These are phyloP conservation scores for Scaptomyza pallida DNA, from an alignment of 1,140 invertebrate genomes.

Conservation along the genomic window DNA sequence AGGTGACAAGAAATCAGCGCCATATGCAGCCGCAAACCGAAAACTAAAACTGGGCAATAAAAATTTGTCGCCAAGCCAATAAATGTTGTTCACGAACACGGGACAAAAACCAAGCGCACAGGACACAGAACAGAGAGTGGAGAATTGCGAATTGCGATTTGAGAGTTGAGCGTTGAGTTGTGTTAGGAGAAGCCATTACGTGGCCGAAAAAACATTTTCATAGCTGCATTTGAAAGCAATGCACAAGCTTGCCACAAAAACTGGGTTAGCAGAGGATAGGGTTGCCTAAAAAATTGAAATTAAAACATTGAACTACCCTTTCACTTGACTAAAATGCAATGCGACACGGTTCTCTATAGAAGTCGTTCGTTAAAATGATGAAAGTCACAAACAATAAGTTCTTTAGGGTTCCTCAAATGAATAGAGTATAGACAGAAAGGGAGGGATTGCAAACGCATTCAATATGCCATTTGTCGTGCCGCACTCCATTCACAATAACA, in stretches of 20 bases:
- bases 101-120: constrained; percentile 18
- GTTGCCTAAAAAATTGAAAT: constrained; percentile 81
- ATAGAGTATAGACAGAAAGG: not conserved
- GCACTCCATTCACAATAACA: not conserved
- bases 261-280: too few relatives aligned
- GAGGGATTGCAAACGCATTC: not conserved
- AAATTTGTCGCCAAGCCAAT: constrained; percentile 78
- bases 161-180: constrained; percentile 5
- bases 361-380: constrained; percentile 72
- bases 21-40: constrained; percentile 59
- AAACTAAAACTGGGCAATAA: constrained; percentile 70
- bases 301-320: constrained; percentile 71
- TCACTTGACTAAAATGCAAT: constrained; percentile 11
- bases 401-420: not conserved
- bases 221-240: constrained; percentile 57
- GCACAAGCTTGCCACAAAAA: constrained; percentile 53
- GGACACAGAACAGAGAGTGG: not conserved
- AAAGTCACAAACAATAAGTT: constrained; percentile 37
- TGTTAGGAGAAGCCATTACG: constrained; percentile 4
- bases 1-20: constrained; percentile 52
- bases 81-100: constrained; percentile 55
- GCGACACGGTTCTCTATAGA: constrained; percentile 73
- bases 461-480: constrained; percentile 3
- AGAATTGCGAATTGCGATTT: not conserved
- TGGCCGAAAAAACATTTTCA: constrained; percentile 63